A percentile compares a stretch with the other conserved stretches of the same genome.
These are phyloP conservation scores for Caenorhabditis sp. DNA, from an alignment of 2,888 invertebrate genomes.

Conservation along the genomic window DNA sequence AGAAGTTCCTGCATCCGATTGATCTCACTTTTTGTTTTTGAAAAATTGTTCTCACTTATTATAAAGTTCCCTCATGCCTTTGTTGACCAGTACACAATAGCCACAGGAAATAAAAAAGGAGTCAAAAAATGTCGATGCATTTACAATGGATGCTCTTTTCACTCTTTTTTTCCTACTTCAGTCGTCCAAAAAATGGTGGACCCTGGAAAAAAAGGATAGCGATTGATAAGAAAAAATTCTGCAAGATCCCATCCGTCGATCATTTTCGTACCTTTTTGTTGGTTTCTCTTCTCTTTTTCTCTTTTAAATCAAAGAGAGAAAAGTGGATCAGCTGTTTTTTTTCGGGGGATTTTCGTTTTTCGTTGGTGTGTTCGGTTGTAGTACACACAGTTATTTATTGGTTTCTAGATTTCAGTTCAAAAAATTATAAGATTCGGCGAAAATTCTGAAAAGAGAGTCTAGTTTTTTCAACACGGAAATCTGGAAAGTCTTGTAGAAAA, in stretches of 20 bases:
- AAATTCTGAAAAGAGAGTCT: too few species aligned
- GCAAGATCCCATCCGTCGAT: conserved; percentile 14
- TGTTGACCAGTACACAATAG: conserved; percentile 4
- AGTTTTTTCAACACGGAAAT: too few species aligned
- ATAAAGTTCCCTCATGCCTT: not conserved
- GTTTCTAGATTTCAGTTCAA: too few species aligned
- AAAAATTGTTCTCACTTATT: not conserved
- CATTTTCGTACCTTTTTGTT: conserved; percentile 51
- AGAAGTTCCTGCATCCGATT: conserved; percentile 1
- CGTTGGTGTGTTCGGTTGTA: conserved; percentile 22
- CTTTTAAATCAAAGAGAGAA: conserved; percentile 5
- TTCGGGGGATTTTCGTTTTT: too few species aligned
- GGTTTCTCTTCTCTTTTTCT: conserved; percentile 26
- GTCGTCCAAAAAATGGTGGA: too few species aligned
- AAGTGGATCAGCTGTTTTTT: conserved; percentile 31
- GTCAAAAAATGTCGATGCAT: conserved; percentile 38
- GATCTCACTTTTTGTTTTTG: not conserved
- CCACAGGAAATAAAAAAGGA: conserved; percentile 4
- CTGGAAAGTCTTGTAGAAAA: too few species aligned
- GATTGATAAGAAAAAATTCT: not conserved
- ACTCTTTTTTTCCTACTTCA: conserved; percentile 9
- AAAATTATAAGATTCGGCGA: too few species aligned
- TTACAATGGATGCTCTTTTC: conserved; percentile 36
- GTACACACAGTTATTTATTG: not conserved
- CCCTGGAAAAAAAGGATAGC: not conserved